Evolutionary conservation across 1,140 invertebrate species (phyloP).

Genomic region (Aphaenogaster rudis): DNA sequence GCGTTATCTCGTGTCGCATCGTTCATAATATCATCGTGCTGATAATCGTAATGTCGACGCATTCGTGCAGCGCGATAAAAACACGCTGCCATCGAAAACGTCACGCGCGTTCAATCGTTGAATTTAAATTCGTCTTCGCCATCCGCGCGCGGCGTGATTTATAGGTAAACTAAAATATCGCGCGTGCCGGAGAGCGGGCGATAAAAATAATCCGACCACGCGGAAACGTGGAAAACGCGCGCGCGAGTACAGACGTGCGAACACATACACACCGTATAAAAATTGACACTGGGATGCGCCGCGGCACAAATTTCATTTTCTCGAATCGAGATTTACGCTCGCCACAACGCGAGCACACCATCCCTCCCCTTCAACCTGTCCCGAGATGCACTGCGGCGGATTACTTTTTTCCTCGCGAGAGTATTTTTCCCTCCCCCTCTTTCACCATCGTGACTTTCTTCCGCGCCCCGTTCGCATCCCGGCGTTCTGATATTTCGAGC

Average conservation of each 20-base stretch:
- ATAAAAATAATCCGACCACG: slow-evolving; percentile 59
- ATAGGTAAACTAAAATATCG: slow-evolving; percentile 54
- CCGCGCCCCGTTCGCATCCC: not conserved
- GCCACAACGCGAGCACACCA: slow-evolving; percentile 43
- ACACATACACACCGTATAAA: not conserved
- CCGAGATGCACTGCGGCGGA: slow-evolving; percentile 58
- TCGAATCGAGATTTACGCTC: slow-evolving; percentile 48
- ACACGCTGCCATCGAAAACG: slow-evolving; percentile 38
- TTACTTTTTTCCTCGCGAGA: slow-evolving; percentile 53
- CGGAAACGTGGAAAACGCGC: slow-evolving; percentile 35
- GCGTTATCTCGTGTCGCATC: slow-evolving; percentile 16
- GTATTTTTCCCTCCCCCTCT: slow-evolving; percentile 54
- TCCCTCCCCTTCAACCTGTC: not conserved
- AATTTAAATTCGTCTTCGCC: slow-evolving; percentile 58
- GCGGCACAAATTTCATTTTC: slow-evolving; percentile 48
- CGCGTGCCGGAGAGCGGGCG: slow-evolving; percentile 35
- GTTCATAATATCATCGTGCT: not conserved
- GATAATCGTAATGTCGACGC: slow-evolving; percentile 33
- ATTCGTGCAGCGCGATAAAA: slow-evolving; percentile 30
- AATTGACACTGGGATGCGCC: slow-evolving; percentile 47
- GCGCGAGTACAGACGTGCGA: not conserved
- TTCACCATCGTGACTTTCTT: slow-evolving; percentile 2
- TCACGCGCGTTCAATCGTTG: slow-evolving; percentile 42
- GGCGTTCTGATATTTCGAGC: slow-evolving; percentile 66
- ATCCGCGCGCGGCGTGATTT: slow-evolving; percentile 39